Conservation (phyloP, 2,113 vertebrate species). For the Serilophus lunatus region DNA sequence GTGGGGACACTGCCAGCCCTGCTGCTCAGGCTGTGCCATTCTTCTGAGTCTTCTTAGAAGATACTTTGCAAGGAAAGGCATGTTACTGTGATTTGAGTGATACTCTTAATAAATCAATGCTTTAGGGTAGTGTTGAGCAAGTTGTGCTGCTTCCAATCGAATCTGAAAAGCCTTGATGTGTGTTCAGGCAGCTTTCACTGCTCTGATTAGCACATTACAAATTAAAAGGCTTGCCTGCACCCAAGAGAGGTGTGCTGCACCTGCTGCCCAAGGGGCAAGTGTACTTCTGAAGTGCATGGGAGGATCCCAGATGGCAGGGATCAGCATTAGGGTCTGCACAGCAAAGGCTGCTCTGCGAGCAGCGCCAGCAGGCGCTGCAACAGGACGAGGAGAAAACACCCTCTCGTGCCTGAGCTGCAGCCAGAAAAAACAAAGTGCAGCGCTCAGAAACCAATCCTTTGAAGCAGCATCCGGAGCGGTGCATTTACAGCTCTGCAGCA, state of each 20-base stretch:
- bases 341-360: background rate
- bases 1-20: background rate
- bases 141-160: background rate
- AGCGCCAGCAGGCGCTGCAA: rapidly evolving
- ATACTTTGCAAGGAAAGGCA: background rate
- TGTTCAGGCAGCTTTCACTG: background rate
- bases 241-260: background rate
- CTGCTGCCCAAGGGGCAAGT: background rate
- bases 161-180: background rate
- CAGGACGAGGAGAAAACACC: background rate
- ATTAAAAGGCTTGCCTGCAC: background rate
- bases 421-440: background rate
- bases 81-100: background rate
- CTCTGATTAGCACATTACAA: background rate
- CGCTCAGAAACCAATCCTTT: background rate
- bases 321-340: background rate
- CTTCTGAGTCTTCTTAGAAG: background rate
- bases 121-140: background rate
- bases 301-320: background rate
- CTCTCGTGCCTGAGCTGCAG: background rate
- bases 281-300: background rate
- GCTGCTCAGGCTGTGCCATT: background rate
- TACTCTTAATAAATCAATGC: background rate
- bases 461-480: rapidly evolving
- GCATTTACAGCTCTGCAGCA: rapidly evolving